Conservation (phyloP, 1,140 invertebrate genomes). For the Tetramorium parvispinum region DNA sequence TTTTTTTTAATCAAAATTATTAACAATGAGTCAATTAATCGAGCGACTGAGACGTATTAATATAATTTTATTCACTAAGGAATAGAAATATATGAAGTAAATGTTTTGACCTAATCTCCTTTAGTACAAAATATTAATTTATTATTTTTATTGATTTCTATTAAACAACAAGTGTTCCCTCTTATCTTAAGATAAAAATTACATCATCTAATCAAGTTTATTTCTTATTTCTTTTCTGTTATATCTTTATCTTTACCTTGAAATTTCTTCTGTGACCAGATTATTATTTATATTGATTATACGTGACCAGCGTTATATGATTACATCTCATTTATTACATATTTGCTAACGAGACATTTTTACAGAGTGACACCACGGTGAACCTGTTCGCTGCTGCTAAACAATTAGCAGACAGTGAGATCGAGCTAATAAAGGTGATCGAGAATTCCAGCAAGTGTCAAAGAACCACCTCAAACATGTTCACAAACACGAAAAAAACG, state of each 20-base stretch:
- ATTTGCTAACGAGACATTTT: background rate
- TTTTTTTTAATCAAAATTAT: background rate
- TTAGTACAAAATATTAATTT: too few relatives aligned
- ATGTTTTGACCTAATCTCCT: too few relatives aligned
- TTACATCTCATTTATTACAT: background rate
- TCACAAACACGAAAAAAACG: conserved; percentile 59
- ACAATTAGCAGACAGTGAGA: conserved; percentile 81
- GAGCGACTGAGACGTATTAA: too few relatives aligned
- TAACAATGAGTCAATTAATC: too few relatives aligned
- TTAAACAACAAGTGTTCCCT: too few relatives aligned
- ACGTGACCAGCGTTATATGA: background rate
- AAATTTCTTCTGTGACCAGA: background rate
- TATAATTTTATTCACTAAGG: too few relatives aligned
- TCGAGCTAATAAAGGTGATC: conserved; percentile 80
- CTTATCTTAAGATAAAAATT: background rate
- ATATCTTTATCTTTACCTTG: background rate
- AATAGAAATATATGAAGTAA: too few relatives aligned
- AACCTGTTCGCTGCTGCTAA: conserved; percentile 78
- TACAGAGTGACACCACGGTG: conserved; percentile 74
- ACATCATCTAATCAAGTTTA: background rate
- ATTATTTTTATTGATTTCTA: too few relatives aligned
- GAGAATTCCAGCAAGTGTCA: conserved; percentile 72
- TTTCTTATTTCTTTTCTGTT: background rate
- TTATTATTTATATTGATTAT: background rate
- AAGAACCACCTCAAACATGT: conserved; percentile 60